Base-by-base conservation (phyloP, 1,140 invertebrate species). In the Heliconius hermathena region DNA sequence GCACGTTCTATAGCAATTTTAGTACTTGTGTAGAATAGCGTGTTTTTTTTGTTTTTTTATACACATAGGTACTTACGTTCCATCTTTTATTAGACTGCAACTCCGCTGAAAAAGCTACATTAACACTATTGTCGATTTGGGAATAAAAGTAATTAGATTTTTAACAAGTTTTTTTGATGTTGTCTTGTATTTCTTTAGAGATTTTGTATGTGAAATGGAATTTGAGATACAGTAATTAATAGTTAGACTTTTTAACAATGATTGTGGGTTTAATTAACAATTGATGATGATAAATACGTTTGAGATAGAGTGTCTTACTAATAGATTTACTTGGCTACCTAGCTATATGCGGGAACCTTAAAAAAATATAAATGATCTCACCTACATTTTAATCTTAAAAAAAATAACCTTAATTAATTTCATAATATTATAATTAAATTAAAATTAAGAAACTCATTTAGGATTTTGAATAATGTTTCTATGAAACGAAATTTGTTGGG, bases 81-180 rank as follows among this genome's bases (percentile, higher is more conserved):
- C 18, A 52, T 20, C 18, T 41, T 52, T 52, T 5, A 52, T 20
- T 52, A 52, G 16, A 52, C 18, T 52, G 41, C 16, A 52, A 20
- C 49, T 52, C 20, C 18, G n/a, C n/a, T 57, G n/a, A 8, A 57
- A 57, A 57, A 57, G 20, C 57, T 26, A 66, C 9, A 22, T 11
- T 66, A 26, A 9, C 22, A 66, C 22, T 66, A 29, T 66, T 66
- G 57, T 66, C 57, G 57, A 66, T 26, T 66, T 66, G 57, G 57
- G 57, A 66, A 66, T 66, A 66, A 66, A 66, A 66, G 11, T 16
- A 66, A 66, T 66, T 66, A 66, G 57, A 66, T 66, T 66, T 66
- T 66, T 66, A 66, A 66, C 57, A 66, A 66, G 57, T 66, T 29
- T 60, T 66, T 66, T 22, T 66, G 22, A 66, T 20, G 18, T 57